Evolutionary conservation across 2,888 invertebrate genomes (phyloP).

Genomic region (Hyppa rectilinea): DNA sequence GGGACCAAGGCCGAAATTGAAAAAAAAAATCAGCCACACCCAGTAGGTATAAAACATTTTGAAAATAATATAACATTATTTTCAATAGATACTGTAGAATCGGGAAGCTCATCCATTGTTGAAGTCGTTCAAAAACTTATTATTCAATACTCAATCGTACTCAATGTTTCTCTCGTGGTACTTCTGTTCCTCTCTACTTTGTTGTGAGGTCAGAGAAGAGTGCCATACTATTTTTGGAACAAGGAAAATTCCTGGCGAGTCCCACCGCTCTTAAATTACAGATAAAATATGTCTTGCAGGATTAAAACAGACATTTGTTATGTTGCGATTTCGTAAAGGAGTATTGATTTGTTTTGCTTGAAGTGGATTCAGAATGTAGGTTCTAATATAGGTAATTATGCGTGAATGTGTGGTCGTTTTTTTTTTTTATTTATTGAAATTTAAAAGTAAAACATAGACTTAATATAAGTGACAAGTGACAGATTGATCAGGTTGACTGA

Average conservation of each 20-base stretch:
- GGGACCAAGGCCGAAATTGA: too few relatives aligned
- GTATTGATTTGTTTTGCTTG: not conserved
- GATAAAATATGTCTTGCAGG: constrained; percentile 42
- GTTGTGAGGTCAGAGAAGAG: constrained; percentile 46
- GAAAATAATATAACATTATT: not conserved
- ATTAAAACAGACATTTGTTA: constrained; percentile 29
- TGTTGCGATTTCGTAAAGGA: constrained; percentile 14
- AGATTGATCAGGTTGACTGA: too few relatives aligned
- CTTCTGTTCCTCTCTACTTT: constrained; percentile 26
- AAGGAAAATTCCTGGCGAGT: constrained; percentile 64
- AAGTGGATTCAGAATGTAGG: too few relatives aligned
- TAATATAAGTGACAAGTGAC: too few relatives aligned
- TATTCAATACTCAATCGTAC: not conserved
- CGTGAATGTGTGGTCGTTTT: too few relatives aligned
- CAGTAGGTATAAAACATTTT: too few relatives aligned
- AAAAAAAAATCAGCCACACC: too few relatives aligned
- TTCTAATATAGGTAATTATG: too few relatives aligned
- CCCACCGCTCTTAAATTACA: constrained; percentile 50
- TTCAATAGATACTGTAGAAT: not conserved
- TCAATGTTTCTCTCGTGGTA: not conserved
- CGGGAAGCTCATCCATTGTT: not conserved
- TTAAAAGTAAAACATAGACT: too few relatives aligned
- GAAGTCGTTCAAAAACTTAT: not conserved
- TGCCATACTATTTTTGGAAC: constrained; percentile 66
- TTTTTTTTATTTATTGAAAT: too few relatives aligned